A percentile compares a stretch with the other conserved stretches of the same genome.
Evolutionary conservation across 1,140 invertebrate species (phyloP).

Genomic region (Brachionus koreanus): DNA sequence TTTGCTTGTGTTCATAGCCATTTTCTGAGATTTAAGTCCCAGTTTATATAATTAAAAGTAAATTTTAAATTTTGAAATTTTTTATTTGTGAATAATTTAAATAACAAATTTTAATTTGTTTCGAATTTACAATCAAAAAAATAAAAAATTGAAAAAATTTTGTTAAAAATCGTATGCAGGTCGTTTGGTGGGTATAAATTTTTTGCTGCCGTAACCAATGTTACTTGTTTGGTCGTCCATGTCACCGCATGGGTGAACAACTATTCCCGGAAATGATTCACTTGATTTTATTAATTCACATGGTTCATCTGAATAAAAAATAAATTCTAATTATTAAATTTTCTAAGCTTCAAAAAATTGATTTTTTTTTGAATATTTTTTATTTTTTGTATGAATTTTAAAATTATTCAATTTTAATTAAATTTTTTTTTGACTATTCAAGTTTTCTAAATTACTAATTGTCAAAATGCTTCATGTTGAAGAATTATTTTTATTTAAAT

Average conservation of each 20-base stretch:
- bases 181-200: conserved; percentile 18
- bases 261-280: conserved; percentile 11
- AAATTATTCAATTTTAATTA: too few species aligned
- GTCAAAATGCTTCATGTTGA: neutral
- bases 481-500: too few species aligned
- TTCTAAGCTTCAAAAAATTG: too few species aligned
- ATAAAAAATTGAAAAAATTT: neutral
- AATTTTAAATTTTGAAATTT: neutral
- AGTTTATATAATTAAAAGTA: conserved; percentile 7
- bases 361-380: too few species aligned
- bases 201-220: neutral
- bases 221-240: neutral
- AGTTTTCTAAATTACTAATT: neutral
- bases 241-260: conserved; percentile 38
- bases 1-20: neutral
- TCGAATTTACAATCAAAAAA: neutral
- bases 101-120: conserved; percentile 1
- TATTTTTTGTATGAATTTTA: too few species aligned
- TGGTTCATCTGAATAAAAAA: conserved; percentile 8
- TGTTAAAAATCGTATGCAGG: conserved; percentile 35
- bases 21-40: conserved; percentile 17
- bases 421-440: neutral
- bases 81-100: conserved; percentile 27
- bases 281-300: conserved; percentile 7
- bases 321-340: too few species aligned